These are phyloP conservation scores for Drosophila busckii DNA, from an alignment of 1,140 invertebrate genomes.

Conservation along the genomic window DNA sequence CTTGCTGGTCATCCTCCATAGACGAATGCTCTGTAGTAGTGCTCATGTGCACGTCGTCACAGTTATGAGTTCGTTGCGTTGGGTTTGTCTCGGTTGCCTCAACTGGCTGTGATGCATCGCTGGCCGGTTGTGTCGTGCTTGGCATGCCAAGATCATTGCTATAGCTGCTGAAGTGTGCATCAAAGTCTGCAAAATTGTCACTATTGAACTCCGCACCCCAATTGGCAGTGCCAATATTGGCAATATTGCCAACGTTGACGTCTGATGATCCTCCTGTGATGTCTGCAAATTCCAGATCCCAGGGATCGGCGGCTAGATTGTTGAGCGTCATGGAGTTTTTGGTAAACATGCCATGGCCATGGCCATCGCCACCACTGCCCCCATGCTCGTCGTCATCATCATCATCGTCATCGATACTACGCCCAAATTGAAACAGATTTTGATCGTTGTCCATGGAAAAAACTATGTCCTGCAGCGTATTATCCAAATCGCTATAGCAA, in stretches of 20 bases:
- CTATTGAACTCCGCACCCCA: conserved; percentile 57
- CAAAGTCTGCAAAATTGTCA: conserved; percentile 75
- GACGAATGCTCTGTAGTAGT: neutral
- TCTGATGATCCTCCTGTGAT: conserved; percentile 40
- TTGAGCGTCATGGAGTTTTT: conserved; percentile 54
- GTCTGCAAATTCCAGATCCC: conserved; percentile 65
- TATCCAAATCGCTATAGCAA: conserved; percentile 52
- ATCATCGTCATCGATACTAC: conserved; percentile 67
- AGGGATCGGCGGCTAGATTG: conserved; percentile 55
- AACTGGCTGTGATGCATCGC: conserved; percentile 6
- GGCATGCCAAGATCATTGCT: conserved; percentile 61
- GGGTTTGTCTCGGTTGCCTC: conserved; percentile 3
- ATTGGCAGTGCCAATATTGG: conserved; percentile 38
- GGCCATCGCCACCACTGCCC: conserved; percentile 43
- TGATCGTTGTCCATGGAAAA: conserved; percentile 64
- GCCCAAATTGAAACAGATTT: conserved; percentile 60
- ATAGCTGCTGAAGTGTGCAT: conserved; percentile 71
- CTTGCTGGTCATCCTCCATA: conserved; percentile 41
- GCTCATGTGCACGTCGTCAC: conserved; percentile 26
- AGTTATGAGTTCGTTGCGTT: conserved; percentile 12
- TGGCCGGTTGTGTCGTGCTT: neutral
- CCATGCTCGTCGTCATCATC: conserved; percentile 60
- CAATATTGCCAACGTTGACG: conserved; percentile 19
- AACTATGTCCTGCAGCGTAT: conserved; percentile 58
- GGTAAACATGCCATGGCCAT: conserved; percentile 47